Evolutionary conservation across 2,113 vertebrate species (phyloP), one percentile per base, ranked within the genome.

Genomic region (Dasyurus viverrinus): DNA sequence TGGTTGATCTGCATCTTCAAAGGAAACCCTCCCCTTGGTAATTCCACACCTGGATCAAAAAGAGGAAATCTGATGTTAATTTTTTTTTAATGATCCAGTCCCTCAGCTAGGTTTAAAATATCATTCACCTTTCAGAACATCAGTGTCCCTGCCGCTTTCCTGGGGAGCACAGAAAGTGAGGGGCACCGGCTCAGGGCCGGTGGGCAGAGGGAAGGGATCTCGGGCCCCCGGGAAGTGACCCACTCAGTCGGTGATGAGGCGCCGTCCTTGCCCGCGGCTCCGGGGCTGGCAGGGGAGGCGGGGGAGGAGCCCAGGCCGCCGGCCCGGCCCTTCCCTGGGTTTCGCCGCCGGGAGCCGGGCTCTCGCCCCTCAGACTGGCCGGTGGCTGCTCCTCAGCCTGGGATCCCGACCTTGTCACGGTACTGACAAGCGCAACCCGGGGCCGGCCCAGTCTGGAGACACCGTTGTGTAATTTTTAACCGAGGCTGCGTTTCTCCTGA

Each of bases 221-320:
- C 54, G 90, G 90, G 89, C 92, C 55, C 53, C 94, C 25, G 89
- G 89, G 91, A 94, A 94, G 96, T 84, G 96, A 95, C 91, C 95
- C 50, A 46, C 93, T 68, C 92, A 93, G 89, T 89, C 36, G 68
- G 68, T 92, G 53, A 54, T 46, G 92, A 95, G 93, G 68, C 24
- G 23, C 53, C 53, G 54, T 68, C 23, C 27, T 16, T 42, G 93
- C 95, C 54, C 0, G 0, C 57, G 2, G 3, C 54, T 53, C 48
- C 2, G 42, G 42, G 90, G 5, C 42, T n/a, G 1, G 5, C 76
- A 90, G 53, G 89, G 50, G 42, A 54, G 91, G 23, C 48, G 27
- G 55, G 48, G 24, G 6, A 23, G 6, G 47, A 48, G 57, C 46
- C 19, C 0, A 0, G 7, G 24, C 57, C 93, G 19, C 90, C 8